Base-by-base conservation (phyloP, 2,797 vertebrate genomes). In the Betta splendens region DNA sequence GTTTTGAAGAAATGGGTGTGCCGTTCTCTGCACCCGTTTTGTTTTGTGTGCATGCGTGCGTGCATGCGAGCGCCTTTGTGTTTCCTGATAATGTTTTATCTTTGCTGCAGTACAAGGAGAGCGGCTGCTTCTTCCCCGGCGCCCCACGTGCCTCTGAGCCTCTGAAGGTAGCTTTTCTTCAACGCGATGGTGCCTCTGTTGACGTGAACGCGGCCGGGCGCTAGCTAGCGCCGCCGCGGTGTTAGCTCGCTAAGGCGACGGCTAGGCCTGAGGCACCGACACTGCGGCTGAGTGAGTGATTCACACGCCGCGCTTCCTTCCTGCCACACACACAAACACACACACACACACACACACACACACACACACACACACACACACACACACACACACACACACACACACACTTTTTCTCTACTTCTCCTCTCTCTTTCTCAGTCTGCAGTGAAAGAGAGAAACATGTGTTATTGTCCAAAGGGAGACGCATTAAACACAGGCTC, bases 401-500 rank as follows among this genome's bases (percentile, higher is more conserved):
- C 59, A 56, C 55, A 15, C 18, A 50, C 52, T 64, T 66, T 69
- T 73, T 72, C 68, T 77, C 54, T 16, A 16, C 66, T 65, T 61
- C 78, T 77, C 23, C 23, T 64, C 61, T 70, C 64, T 61, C 50
- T 66, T 64, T 79, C 61, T 73, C 70, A 66, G 61, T 66, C 77
- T 67, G 38, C 21, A 49, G 45, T 80, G 78, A 82, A 87, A 90
- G 79, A 89, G 87, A 87, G 87, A 90, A 88, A 88, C 86, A 86
- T 60, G 89, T 87, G 87, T 87, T 85, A 78, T 64, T 4, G 37
- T 85, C 84, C 55, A 44, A 82, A 67, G 73, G 83, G 79, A 83
- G 81, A 82, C 79, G 75, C 83, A 81, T 87, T 89, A 87, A 88
- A 87, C 83, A 88, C 77, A 81, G 69, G 81, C 82, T 83, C 79